These are phyloP conservation scores for Perizoma affinitatum DNA, from an alignment of 2,888 invertebrate genomes.

Conservation along the genomic window DNA sequence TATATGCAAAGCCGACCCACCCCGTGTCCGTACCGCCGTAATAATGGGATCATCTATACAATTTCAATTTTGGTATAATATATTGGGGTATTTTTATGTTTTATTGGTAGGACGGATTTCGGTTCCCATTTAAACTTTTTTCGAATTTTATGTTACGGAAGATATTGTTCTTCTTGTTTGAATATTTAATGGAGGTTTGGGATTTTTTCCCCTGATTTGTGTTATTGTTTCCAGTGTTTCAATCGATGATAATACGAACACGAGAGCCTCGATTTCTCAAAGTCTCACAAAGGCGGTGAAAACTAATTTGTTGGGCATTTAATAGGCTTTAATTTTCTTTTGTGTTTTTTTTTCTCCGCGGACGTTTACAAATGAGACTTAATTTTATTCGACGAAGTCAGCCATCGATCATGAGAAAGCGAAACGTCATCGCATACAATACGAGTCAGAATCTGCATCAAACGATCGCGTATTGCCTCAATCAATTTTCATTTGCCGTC, in stretches of 20 bases:
- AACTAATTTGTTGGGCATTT: slow-evolving; percentile 18
- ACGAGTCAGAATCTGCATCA: slow-evolving; percentile 69
- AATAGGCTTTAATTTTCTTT: slow-evolving; percentile 29
- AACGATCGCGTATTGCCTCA: slow-evolving; percentile 73
- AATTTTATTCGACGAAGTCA: slow-evolving; percentile 42
- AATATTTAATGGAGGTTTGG: slow-evolving; percentile 43
- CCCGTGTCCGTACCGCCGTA: slow-evolving; percentile 61
- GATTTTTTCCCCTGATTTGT: slow-evolving; percentile 44
- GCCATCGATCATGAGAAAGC: slow-evolving; percentile 68
- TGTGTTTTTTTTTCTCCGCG: slow-evolving; percentile 26
- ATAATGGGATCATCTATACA: slow-evolving; percentile 74
- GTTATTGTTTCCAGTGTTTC: slow-evolving; percentile 44
- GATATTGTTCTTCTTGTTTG: slow-evolving; percentile 63
- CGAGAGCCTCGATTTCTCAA: neutral
- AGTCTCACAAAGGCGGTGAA: slow-evolving; percentile 6
- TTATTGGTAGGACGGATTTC: slow-evolving; percentile 74
- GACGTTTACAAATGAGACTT: slow-evolving; percentile 44
- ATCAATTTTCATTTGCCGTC: slow-evolving; percentile 67
- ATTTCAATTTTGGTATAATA: slow-evolving; percentile 70
- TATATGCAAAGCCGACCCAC: slow-evolving; percentile 67
- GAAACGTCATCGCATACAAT: slow-evolving; percentile 65
- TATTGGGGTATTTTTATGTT: slow-evolving; percentile 76
- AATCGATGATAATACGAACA: slow-evolving; percentile 18
- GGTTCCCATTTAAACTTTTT: slow-evolving; percentile 76
- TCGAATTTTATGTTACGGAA: slow-evolving; percentile 80